Percentiles rank a stretch among this genome's conserved stretches.
Conservation (phyloP, 2,888 invertebrate genomes). For the Trachelus troglodyta region DNA sequence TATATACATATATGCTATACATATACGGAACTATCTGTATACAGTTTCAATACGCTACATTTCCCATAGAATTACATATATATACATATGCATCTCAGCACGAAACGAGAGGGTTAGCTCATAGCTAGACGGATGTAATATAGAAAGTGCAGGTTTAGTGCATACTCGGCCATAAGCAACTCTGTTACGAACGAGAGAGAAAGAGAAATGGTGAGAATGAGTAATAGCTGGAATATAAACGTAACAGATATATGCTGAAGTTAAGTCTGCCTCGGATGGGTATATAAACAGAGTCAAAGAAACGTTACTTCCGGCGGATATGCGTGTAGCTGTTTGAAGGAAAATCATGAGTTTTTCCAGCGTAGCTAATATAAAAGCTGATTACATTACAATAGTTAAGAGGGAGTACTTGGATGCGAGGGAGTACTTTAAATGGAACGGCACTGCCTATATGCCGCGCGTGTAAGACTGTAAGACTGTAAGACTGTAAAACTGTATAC, state of each 20-base stretch:
- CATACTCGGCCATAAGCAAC: slow-evolving; percentile 38
- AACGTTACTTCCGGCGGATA: slow-evolving; percentile 41
- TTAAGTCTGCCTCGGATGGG: too few relatives aligned
- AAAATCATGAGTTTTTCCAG: slow-evolving; percentile 25
- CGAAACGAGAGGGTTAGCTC: background rate
- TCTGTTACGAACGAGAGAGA: slow-evolving; percentile 23
- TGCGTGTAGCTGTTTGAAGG: slow-evolving; percentile 35
- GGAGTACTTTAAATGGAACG: background rate
- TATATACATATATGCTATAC: background rate
- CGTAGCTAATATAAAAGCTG: background rate
- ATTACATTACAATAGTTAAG: slow-evolving; percentile 22
- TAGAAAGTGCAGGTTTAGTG: slow-evolving; percentile 46
- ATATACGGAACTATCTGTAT: background rate
- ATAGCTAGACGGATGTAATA: slow-evolving; percentile 38
- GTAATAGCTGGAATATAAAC: slow-evolving; percentile 37
- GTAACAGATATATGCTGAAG: slow-evolving; percentile 25
- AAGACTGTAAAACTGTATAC: background rate
- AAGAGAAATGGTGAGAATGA: slow-evolving; percentile 32
- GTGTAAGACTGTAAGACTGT: too few relatives aligned
- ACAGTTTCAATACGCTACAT: too few relatives aligned
- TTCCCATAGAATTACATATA: background rate
- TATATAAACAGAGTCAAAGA: slow-evolving; percentile 22
- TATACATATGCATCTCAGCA: background rate
- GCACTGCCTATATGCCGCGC: background rate
- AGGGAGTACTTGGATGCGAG: background rate